Base-by-base conservation (phyloP, 2,797 vertebrate species). In the Brachymystax lenok region DNA sequence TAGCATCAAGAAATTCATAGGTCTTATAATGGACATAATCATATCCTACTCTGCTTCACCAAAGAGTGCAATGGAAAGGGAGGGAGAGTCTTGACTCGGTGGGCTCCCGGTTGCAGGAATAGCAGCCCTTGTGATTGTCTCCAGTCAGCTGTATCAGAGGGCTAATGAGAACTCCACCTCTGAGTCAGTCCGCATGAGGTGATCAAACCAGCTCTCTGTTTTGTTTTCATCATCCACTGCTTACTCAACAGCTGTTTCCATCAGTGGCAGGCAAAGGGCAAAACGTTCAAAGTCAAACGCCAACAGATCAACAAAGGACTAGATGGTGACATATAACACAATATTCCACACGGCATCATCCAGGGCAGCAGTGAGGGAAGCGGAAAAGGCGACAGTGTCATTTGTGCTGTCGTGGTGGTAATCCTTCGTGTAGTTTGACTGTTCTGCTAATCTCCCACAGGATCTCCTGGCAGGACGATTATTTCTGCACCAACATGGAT, bases 401-500 rank as follows among this genome's bases (percentile, higher is more conserved):
- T 46, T 13, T 19, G 52, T 8, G 54, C 19, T 6, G 54, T 21
- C 14, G 19, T 21, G 6, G 56, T n/a, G 54, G 5, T 63, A 63
- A 63, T 63, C 56, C n/a, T 61, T 61, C n/a, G 27, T 63, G 59
- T 63, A 3, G 27, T 63, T 63, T 69, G 19, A n/a, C 67, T 35
- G 16, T 69, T 19, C 68, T 69, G 68, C 16, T 72, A 51, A 21
- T 50, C 33, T 74, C 40, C 40, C 27, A 76, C 87, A 96, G 95
- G 87, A 88, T 86, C 35, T 91, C 93, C 0, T 95, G 95, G 95
- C 91, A 93, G 0, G 87, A 93, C 75, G 94, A 95, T 28, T 87
- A 90, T 76, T 93, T 94, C 84, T 87, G 88, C 56, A 86, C 86
- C 27, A 76, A 76, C 79, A 83, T 88, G 83, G 94, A 96, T 76